phyloP scores from a whole-genome alignment of 2,113 vertebrate species.

The Chaetodon trifascialis region DNA sequence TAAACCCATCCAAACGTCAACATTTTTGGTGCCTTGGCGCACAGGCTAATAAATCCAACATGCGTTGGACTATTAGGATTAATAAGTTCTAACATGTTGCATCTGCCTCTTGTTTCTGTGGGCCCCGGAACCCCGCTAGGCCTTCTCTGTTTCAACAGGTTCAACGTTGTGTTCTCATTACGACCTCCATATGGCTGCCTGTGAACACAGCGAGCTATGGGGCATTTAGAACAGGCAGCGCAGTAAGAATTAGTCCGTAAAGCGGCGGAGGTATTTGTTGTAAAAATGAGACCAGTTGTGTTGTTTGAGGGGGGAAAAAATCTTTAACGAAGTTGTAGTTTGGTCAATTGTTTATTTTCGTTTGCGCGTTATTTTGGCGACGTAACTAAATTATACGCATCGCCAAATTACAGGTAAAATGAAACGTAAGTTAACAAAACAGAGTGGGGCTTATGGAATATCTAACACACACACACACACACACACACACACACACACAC shows the following conservation, averaged over 20 bases:
- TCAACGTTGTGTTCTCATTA: constrained; percentile 77
- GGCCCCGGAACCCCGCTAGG: constrained; percentile 58
- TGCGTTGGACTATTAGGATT: constrained; percentile 61
- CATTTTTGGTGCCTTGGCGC: constrained; percentile 11
- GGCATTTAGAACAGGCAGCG: constrained; percentile 52
- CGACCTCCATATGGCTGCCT: constrained; percentile 75
- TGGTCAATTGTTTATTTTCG: constrained; percentile 30
- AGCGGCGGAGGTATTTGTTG: constrained; percentile 66
- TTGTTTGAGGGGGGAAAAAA: constrained; percentile 12
- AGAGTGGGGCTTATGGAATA: constrained; percentile 7
- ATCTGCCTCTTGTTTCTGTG: constrained; percentile 74
- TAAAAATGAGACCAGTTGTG: constrained; percentile 60
- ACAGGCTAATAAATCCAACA: constrained; percentile 42
- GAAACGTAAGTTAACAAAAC: constrained; percentile 35
- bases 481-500: no score
- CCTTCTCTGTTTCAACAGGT: constrained; percentile 73
- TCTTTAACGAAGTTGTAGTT: constrained; percentile 8
- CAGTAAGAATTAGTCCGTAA: constrained; percentile 49
- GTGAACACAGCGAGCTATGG: constrained; percentile 54
- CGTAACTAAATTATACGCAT: constrained; percentile 28
- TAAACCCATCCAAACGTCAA: constrained; percentile 8
- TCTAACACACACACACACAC: no score
- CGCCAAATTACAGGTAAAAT: constrained; percentile 47
- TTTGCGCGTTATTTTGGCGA: constrained; percentile 28
- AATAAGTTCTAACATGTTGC: constrained; percentile 64